Evolutionary conservation across 1,140 invertebrate genomes (phyloP), one percentile per base, ranked within the genome.

Genomic region (Holcopasites calliopsidis): DNA sequence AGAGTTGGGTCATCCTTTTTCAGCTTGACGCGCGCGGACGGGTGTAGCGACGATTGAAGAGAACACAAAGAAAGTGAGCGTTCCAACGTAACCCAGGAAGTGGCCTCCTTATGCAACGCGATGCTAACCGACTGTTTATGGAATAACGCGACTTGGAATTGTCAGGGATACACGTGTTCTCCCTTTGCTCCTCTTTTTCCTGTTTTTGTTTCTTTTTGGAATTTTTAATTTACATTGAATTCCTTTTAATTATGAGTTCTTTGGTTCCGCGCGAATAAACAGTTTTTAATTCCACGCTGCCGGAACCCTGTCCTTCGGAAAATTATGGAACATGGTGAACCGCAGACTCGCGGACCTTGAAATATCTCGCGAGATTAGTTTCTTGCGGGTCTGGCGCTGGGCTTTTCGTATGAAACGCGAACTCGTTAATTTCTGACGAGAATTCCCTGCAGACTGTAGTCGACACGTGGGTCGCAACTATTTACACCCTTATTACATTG

Each of bases 1-100:
- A 23, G 23, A 33, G 28, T 21, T 42, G 13, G 16, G 21, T 57
- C 23, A 18, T 55, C 50, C 10, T 54, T 66, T n/a, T 42, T 16
- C 38, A 61, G n/a, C 35, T 60, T 6, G 35, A 23, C 21, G 40
- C 50, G 23, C 8, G 26, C 23, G 16, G 23, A 11, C 18, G 38
- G 3, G 10, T 28, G 68, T 28, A 66, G 47, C 21, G 62, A 70
- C 60, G 58, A 50, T n/a, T 33, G 47, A 11, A 8, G 18, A n/a
- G 60, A 80, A 76, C 26, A 81, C 78, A 82, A 82, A 77, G 78
- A 82, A 80, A 80, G 73, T 64, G 80, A 80, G 81, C 78, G 76
- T 58, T 62, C 33, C 52, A 50, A 70, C 73, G 62, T 70, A 58
- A 76, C n/a, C 72, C 79, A 69, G 80, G 80, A 82, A 77, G 49